Evolutionary conservation across 2,797 vertebrate genomes (phyloP).

Genomic region (Lateolabrax maculatus): DNA sequence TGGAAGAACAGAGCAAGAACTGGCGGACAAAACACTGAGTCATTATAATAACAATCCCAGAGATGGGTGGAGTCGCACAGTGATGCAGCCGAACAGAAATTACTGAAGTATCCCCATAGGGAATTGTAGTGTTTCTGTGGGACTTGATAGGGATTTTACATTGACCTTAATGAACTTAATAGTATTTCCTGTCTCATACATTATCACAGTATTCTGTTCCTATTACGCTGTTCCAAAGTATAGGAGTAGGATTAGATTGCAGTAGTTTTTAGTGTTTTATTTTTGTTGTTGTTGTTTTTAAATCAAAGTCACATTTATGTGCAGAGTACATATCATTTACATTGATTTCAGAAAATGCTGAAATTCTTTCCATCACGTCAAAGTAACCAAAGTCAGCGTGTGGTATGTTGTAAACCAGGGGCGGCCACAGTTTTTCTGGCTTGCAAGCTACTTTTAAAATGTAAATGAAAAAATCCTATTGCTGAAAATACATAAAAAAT

Average conservation of each 20-base stretch:
- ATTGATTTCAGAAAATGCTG: conserved; percentile 4
- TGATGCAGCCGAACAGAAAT: conserved; percentile 54
- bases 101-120: conserved; percentile 37
- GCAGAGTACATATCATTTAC: neutral
- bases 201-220: neutral
- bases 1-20: conserved; percentile 66
- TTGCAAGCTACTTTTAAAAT: too few species aligned
- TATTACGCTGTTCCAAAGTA: neutral
- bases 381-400: neutral
- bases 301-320: neutral
- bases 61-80: conserved; percentile 63
- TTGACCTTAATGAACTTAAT: conserved; percentile 26
- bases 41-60: conserved; percentile 78
- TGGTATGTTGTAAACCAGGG: neutral
- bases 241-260: neutral
- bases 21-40: conserved; percentile 78
- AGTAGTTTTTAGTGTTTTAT: neutral
- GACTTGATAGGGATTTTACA: conserved; percentile 34
- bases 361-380: neutral
- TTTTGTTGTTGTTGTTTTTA: neutral
- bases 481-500: too few species aligned
- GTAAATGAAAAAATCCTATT: too few species aligned
- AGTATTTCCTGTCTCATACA: conserved; percentile 1
- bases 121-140: conserved; percentile 24
- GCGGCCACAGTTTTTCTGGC: too few species aligned